Base-by-base conservation (phyloP, 2,113 vertebrate species). In the Sinocyclocheilus grahami region DNA sequence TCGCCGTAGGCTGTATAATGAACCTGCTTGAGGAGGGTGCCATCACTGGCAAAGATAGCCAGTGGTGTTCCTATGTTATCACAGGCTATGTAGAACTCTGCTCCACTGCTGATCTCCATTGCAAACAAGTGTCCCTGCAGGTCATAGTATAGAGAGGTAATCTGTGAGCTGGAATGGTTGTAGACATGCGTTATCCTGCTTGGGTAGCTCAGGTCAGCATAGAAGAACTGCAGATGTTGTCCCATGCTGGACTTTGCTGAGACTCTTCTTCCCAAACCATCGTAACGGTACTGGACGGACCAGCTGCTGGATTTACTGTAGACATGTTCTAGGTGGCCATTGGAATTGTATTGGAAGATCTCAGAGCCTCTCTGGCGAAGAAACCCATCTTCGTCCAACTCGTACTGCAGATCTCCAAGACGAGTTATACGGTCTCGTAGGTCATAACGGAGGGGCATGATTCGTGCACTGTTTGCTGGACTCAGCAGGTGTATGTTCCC, bases 281-380 rank as follows among this genome's bases (percentile, higher is more conserved):
- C 98, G 0, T 99, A 99, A 27, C 97, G 97, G 82, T 99, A 98
- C 89, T 97, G 96, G 83, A 99, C 96, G 0, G 96, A 97, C 98
- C 98, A 99, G 65, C 97, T 97, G 0, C 94, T 97, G 90, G 96
- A 97, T 92, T 99, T 99, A 91, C 98, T 99, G 82, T 99, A 99
- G 2, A 99, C 97, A 3, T 97, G 94, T 2, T 97, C 97, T 0
- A 99, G 94, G 11, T 97, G 96, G 2, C 98, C 98, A 82, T 99
- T 99, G 83, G 98, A 99, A 90, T 98, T 99, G 90, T 99, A 99
- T 85, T 99, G 97, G 82, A 98, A 99, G 91, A 99, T 96, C 82
- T 99, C 98, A 0, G 97, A 95, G 1, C 98, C 98, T 42, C 98
- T 93, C 85, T 99, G 98, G 7, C 97, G 96, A 42, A 99, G 95